Evolutionary conservation across 2,797 vertebrate species (phyloP), one percentile per base, ranked within the genome.

Genomic region (Pagetopsis macropterus): DNA sequence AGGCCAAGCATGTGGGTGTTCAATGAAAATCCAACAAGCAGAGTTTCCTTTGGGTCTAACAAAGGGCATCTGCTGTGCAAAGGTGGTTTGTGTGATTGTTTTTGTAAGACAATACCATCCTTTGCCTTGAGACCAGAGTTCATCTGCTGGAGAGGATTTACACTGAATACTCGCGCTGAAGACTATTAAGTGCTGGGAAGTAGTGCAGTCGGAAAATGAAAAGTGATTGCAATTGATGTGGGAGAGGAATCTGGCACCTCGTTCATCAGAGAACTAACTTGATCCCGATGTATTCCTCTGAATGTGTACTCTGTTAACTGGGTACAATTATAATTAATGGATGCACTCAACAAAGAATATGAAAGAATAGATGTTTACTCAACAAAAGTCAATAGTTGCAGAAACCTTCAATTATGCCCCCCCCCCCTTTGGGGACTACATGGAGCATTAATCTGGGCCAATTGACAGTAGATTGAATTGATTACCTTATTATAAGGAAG

Each of bases 401-500:
- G 83, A 91, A 94, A 88, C 84, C 93, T 92, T 94, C 93, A 92
- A 92, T 94, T 91, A 94, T 67, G 51, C 2, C 14, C 7, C 83
- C 2, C 14, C 7, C 83, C 80, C 84, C 90, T 72, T 21, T 70
- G 72, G 90, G 85, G 90, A 81, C 74, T 72, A 82, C 88, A 92
- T 73, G 76, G 75, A 85, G 76, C 92, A 91, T 92, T 91, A 88
- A 88, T 94, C 89, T 82, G 76, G 61, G 52, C 65, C 93, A 93
- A 91, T 82, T 93, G 93, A 91, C 91, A 92, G 89, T 55, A 88
- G 88, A 94, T 94, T 93, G 92, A 94, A 94, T 93, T 92, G 90
- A 94, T 93, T 92, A 93, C 77, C 94, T 92, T 91, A 94, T 95
- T 94, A 94, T 94, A 88, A 92, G 93, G 92, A 94, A 89, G 90